Base-by-base conservation (phyloP, 2,888 invertebrate genomes). In the Bombylius discolor region DNA sequence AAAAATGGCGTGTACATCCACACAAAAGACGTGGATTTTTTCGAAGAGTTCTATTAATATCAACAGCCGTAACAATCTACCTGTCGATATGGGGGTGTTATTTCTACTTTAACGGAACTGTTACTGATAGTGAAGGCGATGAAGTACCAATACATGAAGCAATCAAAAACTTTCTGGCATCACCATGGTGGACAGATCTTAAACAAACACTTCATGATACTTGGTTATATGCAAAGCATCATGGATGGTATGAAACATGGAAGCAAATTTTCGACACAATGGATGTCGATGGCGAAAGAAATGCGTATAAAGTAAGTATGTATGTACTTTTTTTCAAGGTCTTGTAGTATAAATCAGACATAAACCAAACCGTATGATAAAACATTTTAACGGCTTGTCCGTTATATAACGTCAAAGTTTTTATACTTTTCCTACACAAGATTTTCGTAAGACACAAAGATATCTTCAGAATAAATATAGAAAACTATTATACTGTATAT, bases 191-290 rank as follows among this genome's bases (percentile, higher is more conserved):
- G 89, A 77, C 83, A n/a, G 88, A 92, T 65, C 78, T 91, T 42
- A 82, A 85, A 65, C 83, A 85, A 66, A 81, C 82, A 7, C 68
- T 94, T 1, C 71, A 78, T 14, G 87, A 89, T 56, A 82, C 88
- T 0, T 92, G 87, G 75, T 79, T 79, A 51, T 89, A 85, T 67
- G 88, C 86, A 0, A 84, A 85, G 66, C 84, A 86, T 63, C 86
- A 95, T 67, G 96, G 96, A 57, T 95, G 87, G 87, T 81, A 81
- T 67, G 89, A 88, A 65, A 84, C 91, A 0, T 94, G 89, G 89
- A 84, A 86, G 64, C 88, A 92, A 69, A 78, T 95, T 32, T 81
- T 91, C 8, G 88, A 91, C 60, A 77, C 89, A 12, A 82, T 92
- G 6, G 96, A 97, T 75, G 90, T 92, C 0, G 84, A 87, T 64